Evolutionary conservation across 2,797 vertebrate species (phyloP).

Genomic region (Threskiornis aethiopicus): DNA sequence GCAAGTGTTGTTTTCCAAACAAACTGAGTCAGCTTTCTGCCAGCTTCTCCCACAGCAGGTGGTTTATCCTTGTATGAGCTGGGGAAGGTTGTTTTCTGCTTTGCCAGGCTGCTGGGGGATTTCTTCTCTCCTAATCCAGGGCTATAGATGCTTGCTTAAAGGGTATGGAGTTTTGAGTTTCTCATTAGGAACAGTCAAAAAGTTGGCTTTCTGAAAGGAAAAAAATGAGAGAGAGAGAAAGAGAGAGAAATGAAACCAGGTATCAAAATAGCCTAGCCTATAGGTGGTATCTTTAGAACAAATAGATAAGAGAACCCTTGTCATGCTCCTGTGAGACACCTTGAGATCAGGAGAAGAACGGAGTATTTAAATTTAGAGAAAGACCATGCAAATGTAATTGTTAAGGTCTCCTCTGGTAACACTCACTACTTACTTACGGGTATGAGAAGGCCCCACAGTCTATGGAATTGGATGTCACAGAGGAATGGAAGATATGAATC

Average conservation of each 20-base stretch:
- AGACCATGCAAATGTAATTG: background rate
- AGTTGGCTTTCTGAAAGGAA: slow-evolving; percentile 40
- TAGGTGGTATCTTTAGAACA: background rate
- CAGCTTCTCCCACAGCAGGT: background rate
- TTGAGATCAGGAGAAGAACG: background rate
- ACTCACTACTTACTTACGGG: background rate
- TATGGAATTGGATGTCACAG: background rate
- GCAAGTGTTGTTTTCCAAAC: background rate
- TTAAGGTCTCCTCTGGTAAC: background rate
- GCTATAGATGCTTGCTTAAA: background rate
- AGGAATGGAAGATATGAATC: background rate
- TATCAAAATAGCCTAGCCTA: background rate
- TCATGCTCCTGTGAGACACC: background rate
- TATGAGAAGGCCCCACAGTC: background rate
- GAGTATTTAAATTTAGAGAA: background rate
- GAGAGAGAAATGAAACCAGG: background rate
- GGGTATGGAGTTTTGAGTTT: background rate
- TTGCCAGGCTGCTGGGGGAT: background rate
- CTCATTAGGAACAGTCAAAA: background rate
- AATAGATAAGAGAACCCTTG: background rate
- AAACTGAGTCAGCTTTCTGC: background rate
- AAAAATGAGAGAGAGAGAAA: background rate
- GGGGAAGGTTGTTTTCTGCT: background rate
- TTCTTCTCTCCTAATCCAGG: background rate
- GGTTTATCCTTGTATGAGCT: background rate